Evolutionary conservation across 1,140 invertebrate genomes (phyloP).

Genomic region (Camponotus pennsylvanicus): DNA sequence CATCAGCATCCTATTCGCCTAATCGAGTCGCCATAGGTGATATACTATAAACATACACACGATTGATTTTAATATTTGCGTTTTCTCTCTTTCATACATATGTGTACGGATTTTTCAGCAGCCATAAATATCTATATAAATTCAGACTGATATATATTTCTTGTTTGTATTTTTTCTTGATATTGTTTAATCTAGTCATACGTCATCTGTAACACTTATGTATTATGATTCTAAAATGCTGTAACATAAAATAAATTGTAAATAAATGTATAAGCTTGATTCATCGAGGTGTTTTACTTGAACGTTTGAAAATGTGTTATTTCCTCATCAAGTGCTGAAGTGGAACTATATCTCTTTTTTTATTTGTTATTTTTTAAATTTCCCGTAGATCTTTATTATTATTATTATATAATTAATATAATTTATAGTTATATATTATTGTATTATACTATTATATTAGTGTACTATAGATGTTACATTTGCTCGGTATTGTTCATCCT

Average conservation of each 20-base stretch:
- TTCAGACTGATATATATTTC: slow-evolving; percentile 72
- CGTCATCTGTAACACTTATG: slow-evolving; percentile 72
- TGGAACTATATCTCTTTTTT: too few relatives aligned
- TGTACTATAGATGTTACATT: too few relatives aligned
- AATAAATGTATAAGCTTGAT: slow-evolving; percentile 75
- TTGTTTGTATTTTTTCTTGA: slow-evolving; percentile 71
- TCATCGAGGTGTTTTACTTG: slow-evolving; percentile 63
- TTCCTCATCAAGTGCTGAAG: too few relatives aligned
- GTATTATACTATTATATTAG: too few relatives aligned
- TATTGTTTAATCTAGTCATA: slow-evolving; percentile 81
- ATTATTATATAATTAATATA: too few relatives aligned
- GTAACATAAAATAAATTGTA: slow-evolving; percentile 77
- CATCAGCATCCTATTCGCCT: neutral
- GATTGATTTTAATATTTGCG: neutral
- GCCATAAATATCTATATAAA: slow-evolving; percentile 34
- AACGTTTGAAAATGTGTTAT: slow-evolving; percentile 50
- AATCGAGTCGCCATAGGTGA: neutral
- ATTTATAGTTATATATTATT: too few relatives aligned
- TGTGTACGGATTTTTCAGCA: neutral
- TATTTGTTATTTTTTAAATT: too few relatives aligned
- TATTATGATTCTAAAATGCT: slow-evolving; percentile 68
- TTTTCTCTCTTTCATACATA: neutral
- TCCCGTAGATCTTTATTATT: too few relatives aligned
- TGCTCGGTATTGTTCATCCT: too few relatives aligned
- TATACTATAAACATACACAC: neutral